phyloP scores from a whole-genome alignment of 2,113 vertebrate genomes.

The Campylorhamphus procurvoides region DNA sequence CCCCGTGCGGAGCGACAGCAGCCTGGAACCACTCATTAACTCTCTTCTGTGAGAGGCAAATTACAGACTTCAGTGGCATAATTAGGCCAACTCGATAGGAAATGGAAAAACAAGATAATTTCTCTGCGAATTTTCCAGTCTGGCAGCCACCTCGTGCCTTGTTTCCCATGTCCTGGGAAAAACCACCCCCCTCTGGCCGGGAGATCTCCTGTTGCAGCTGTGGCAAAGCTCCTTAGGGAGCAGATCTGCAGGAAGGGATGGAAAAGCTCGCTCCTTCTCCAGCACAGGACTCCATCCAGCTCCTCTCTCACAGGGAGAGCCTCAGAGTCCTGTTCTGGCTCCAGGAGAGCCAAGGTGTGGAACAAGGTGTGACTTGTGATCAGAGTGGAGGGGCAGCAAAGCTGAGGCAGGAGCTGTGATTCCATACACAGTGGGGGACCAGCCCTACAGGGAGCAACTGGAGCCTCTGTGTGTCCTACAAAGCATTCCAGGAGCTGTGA shows the following conservation, averaged over 20 bases:
- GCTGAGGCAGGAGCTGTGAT: background rate
- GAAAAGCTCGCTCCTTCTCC: background rate
- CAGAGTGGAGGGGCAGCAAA: background rate
- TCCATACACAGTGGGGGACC: accelerated
- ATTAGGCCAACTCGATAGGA: slow-evolving; percentile 46
- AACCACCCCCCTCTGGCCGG: background rate
- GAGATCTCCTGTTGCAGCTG: background rate
- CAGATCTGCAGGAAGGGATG: background rate
- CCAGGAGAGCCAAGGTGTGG: background rate
- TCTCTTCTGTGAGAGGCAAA: slow-evolving; percentile 54
- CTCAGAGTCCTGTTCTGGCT: too few species aligned
- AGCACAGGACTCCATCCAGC: background rate
- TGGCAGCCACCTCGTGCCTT: background rate
- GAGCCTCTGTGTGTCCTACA: accelerated
- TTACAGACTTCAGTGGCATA: slow-evolving; percentile 47
- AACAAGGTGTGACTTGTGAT: background rate
- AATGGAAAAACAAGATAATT: slow-evolving; percentile 52
- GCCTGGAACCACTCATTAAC: slow-evolving; percentile 35
- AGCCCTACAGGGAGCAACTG: background rate
- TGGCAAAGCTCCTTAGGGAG: background rate
- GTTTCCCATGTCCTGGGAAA: background rate
- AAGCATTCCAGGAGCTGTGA: background rate
- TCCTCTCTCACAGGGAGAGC: background rate
- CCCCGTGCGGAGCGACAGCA: background rate
- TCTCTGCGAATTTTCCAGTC: background rate